A percentile compares a stretch with the other conserved stretches of the same genome.
These are phyloP conservation scores for Sphecodes monilicornis DNA, from an alignment of 2,888 invertebrate species.

Conservation along the genomic window DNA sequence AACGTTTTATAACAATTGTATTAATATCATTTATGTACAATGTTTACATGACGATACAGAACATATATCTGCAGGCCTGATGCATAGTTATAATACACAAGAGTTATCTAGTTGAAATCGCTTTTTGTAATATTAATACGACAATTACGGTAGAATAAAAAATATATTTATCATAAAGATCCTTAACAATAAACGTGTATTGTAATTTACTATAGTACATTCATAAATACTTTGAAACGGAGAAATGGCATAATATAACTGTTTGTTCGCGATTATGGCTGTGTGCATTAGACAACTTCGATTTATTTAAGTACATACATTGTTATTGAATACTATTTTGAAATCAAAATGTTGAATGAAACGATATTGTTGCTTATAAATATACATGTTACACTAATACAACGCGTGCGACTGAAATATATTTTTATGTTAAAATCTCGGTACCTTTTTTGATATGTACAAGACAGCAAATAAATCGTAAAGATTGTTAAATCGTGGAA, in stretches of 20 bases:
- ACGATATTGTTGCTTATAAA: conserved; percentile 21
- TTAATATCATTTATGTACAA: conserved; percentile 79
- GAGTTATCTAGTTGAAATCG: conserved; percentile 56
- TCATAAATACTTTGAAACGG: conserved; percentile 59
- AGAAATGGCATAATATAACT: conserved; percentile 32
- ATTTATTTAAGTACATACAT: conserved; percentile 56
- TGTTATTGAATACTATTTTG: conserved; percentile 18
- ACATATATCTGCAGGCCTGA: conserved; percentile 60
- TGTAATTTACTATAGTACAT: conserved; percentile 58
- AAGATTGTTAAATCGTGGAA: conserved; percentile 27
- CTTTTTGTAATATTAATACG: conserved; percentile 59
- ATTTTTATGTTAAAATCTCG: conserved; percentile 23
- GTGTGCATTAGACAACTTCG: conserved; percentile 40
- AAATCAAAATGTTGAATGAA: conserved; percentile 27
- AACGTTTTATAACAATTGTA: conserved; percentile 70
- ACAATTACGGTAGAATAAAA: conserved; percentile 45
- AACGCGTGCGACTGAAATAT: conserved; percentile 21
- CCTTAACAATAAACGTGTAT: conserved; percentile 23
- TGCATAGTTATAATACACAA: conserved; percentile 68
- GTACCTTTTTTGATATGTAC: conserved; percentile 41
- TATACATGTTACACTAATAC: conserved; percentile 27
- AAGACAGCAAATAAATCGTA: conserved; percentile 17
- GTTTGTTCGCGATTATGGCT: conserved; percentile 22
- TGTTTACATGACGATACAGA: conserved; percentile 77
- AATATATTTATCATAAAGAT: conserved; percentile 29